phyloP scores from a whole-genome alignment of 2,888 invertebrate genomes.

The Megamerina dolium region DNA sequence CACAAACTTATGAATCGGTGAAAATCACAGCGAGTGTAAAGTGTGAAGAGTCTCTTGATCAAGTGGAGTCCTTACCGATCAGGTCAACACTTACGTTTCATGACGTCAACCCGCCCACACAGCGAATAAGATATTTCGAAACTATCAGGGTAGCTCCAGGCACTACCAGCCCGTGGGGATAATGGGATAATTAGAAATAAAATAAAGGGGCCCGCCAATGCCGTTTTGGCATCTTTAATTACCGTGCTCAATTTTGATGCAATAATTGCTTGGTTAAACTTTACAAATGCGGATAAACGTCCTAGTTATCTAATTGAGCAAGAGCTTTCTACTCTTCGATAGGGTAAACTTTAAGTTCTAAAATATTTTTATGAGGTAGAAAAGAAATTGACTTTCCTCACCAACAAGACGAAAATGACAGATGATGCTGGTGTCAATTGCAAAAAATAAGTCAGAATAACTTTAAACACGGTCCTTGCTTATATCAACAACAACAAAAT shows the following conservation, averaged over 20 bases:
- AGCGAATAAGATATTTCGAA: background rate
- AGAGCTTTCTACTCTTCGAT: slow-evolving; percentile 19
- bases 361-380: slow-evolving; percentile 22
- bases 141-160: background rate
- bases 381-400: slow-evolving; percentile 14
- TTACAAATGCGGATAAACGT: slow-evolving; percentile 21
- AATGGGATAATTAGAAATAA: slow-evolving; percentile 13
- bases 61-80: slow-evolving; percentile 1
- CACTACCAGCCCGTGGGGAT: background rate
- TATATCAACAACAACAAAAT: no score
- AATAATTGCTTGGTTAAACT: slow-evolving; percentile 17
- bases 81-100: slow-evolving; percentile 1
- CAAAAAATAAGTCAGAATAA: no score
- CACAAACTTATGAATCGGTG: background rate
- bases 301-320: slow-evolving; percentile 17
- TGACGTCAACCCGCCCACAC: slow-evolving; percentile 4
- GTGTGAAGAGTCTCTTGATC: background rate
- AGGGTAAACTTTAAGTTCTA: slow-evolving; percentile 15
- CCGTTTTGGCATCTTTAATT: slow-evolving; percentile 17
- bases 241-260: slow-evolving; percentile 19
- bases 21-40: background rate
- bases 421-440: no score
- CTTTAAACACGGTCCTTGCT: no score
- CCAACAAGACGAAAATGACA: background rate
- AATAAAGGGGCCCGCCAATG: slow-evolving; percentile 10